Evolutionary conservation across 2,797 vertebrate species (phyloP).

Genomic region (Perodicticus potto): DNA sequence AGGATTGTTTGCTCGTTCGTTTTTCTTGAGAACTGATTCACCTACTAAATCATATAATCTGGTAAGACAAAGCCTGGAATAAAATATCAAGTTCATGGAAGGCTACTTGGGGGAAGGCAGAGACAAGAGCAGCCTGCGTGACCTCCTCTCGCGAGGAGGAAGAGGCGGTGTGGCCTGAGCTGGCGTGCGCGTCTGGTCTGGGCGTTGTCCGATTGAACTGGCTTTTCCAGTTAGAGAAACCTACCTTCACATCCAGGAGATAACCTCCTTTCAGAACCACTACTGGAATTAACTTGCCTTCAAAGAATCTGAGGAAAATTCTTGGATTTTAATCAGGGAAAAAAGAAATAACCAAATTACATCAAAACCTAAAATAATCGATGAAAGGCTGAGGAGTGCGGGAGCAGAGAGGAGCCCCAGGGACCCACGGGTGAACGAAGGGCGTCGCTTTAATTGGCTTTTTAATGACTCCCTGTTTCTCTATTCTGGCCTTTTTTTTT

Average conservation of each 20-base stretch:
- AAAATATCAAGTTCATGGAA: not conserved
- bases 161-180: not conserved
- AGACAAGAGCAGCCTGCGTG: not conserved
- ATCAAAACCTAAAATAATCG: slow-evolving; percentile 67
- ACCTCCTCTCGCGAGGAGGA: not conserved
- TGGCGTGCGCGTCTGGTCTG: fast-evolving
- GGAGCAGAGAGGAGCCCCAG: slow-evolving; percentile 35
- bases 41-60: not conserved
- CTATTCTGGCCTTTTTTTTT: slow-evolving; percentile 72
- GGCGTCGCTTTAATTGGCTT: slow-evolving; percentile 86
- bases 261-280: not conserved
- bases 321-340: not conserved
- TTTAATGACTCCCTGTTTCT: slow-evolving; percentile 86
- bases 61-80: not conserved
- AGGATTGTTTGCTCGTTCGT: slow-evolving; percentile 24
- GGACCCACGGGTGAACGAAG: slow-evolving; percentile 67
- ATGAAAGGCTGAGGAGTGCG: slow-evolving; percentile 63
- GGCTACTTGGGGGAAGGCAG: not conserved
- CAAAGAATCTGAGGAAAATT: slow-evolving; percentile 52
- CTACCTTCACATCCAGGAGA: not conserved
- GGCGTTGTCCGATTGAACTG: too few species aligned
- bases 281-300: not conserved
- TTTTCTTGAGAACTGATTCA: slow-evolving; percentile 23
- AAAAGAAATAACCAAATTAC: slow-evolving; percentile 76
- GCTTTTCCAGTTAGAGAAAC: not conserved